Conservation (phyloP, 2,113 vertebrate genomes). For the Galemys pyrenaicus region DNA sequence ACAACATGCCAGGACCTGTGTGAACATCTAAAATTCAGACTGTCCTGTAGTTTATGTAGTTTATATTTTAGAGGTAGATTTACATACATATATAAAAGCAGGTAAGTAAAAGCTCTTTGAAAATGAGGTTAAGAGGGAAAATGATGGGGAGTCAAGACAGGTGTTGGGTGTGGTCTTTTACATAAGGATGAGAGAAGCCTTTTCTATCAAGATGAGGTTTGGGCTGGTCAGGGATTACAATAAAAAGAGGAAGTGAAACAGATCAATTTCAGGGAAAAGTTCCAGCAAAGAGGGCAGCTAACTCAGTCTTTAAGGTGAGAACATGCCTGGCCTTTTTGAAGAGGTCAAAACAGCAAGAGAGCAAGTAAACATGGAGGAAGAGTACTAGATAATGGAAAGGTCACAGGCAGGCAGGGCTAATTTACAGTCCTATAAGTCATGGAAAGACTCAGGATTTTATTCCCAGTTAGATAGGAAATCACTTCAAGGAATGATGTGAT, state of each 20-base stretch:
- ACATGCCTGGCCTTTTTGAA: background rate
- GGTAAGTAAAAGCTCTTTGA: background rate
- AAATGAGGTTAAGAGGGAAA: background rate
- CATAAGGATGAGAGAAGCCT: background rate
- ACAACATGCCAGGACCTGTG: background rate
- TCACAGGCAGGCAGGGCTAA: background rate
- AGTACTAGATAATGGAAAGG: background rate
- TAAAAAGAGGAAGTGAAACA: background rate
- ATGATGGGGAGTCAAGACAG: background rate
- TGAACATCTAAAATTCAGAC: background rate
- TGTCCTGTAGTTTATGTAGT: background rate
- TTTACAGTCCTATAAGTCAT: background rate
- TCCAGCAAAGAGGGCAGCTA: background rate
- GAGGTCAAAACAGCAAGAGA: background rate
- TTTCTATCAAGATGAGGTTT: background rate
- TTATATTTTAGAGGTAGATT: background rate
- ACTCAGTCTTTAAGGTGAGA: background rate
- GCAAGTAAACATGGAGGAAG: background rate
- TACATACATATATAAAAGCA: background rate
- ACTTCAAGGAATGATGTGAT: background rate
- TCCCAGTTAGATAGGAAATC: background rate
- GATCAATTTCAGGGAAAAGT: background rate
- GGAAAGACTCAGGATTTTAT: background rate
- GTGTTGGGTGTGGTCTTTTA: background rate
- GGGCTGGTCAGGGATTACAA: background rate